These are phyloP conservation scores for Busseola fusca DNA, from an alignment of 2,888 invertebrate genomes.

Conservation along the genomic window DNA sequence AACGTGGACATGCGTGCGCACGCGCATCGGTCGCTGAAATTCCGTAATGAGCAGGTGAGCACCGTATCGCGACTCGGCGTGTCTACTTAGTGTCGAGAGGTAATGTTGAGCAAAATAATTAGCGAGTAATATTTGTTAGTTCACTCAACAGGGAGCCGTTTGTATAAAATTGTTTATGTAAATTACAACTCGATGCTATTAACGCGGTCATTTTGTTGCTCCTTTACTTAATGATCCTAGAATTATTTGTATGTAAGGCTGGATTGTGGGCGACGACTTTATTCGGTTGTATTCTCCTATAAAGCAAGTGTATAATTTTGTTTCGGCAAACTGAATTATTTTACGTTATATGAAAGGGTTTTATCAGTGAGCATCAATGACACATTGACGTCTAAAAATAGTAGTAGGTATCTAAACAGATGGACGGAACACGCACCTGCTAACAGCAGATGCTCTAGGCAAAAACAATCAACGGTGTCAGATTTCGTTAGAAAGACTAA, in stretches of 20 bases:
- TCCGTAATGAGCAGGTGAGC: conserved; percentile 84
- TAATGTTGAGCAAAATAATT: conserved; percentile 75
- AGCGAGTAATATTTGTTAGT: conserved; percentile 73
- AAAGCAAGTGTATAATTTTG: conserved; percentile 23
- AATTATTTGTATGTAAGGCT: conserved; percentile 45
- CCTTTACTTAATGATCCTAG: conserved; percentile 50
- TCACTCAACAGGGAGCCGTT: conserved; percentile 60
- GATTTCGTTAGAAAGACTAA: conserved; percentile 50
- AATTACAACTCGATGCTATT: conserved; percentile 57
- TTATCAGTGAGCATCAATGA: conserved; percentile 47
- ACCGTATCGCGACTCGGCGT: conserved; percentile 72
- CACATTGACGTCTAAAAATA: conserved; percentile 41
- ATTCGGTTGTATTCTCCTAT: conserved; percentile 41
- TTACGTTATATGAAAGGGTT: conserved; percentile 27
- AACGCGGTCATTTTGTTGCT: conserved; percentile 47
- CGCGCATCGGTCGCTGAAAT: conserved; percentile 73
- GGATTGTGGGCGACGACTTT: conserved; percentile 49
- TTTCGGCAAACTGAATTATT: conserved; percentile 21
- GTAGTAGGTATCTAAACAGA: conserved; percentile 45
- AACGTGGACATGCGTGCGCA: conserved; percentile 74
- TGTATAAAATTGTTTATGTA: conserved; percentile 62
- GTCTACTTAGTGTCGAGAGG: conserved; percentile 80
- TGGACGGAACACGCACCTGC: conserved; percentile 56
- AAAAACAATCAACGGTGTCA: conserved; percentile 53
- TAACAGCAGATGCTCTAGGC: conserved; percentile 51